phyloP scores from a whole-genome alignment of 2,888 invertebrate genomes.

The Hemicrepidius hirtus region DNA sequence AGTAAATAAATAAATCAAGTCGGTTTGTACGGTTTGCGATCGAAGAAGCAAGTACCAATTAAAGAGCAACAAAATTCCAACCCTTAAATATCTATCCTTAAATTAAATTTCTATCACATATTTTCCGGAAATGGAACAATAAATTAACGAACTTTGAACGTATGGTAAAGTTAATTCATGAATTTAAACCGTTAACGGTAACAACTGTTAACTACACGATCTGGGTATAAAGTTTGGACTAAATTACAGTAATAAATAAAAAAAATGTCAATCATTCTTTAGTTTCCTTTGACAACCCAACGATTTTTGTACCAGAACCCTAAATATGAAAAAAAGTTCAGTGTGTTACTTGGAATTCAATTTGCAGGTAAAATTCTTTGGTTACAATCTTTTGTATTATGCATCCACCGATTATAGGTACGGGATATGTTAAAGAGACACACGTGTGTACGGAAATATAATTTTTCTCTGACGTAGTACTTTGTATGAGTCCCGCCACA shows the following conservation, averaged over 20 bases:
- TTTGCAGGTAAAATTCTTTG: no score
- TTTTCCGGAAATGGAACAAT: slow-evolving; percentile 62
- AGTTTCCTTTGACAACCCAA: no score
- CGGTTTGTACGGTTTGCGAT: slow-evolving; percentile 18
- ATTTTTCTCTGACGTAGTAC: no score
- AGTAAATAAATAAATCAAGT: slow-evolving; percentile 42
- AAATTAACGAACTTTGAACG: slow-evolving; percentile 67
- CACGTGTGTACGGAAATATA: no score
- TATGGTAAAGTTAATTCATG: slow-evolving; percentile 62
- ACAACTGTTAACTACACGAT: slow-evolving; percentile 63
- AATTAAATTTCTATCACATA: slow-evolving; percentile 65
- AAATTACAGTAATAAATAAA: slow-evolving; percentile 53
- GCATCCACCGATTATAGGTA: no score
- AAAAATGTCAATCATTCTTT: slow-evolving; percentile 55
- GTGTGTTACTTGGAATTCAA: no score
- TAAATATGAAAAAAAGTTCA: no score
- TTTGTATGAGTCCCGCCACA: no score
- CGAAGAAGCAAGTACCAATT: slow-evolving; percentile 36
- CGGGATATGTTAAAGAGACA: no score
- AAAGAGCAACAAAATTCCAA: slow-evolving; percentile 38
- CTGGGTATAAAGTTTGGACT: slow-evolving; percentile 48
- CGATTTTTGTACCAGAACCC: no score
- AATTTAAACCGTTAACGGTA: slow-evolving; percentile 63
- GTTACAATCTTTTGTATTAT: no score
- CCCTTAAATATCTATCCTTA: slow-evolving; percentile 40